These are phyloP conservation scores for Luehdorfia chinensis DNA, from an alignment of 1,140 invertebrate genomes.

Conservation along the genomic window DNA sequence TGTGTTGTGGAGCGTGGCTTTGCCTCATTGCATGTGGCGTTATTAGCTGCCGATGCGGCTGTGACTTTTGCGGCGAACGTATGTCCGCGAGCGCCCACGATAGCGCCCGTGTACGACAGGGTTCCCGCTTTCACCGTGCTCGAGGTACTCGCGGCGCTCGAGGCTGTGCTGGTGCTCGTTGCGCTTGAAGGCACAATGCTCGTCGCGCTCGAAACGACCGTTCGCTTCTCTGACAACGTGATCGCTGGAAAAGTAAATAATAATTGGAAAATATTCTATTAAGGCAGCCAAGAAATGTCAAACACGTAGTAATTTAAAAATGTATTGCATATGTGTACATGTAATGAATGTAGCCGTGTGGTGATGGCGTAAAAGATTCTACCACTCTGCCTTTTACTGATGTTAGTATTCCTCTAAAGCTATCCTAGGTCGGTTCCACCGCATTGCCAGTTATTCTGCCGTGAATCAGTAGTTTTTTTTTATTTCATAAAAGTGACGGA, in stretches of 20 bases:
- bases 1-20: conserved; percentile 27
- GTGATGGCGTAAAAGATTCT: no score
- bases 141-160: conserved; percentile 21
- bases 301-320: no score
- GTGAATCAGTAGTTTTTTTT: no score
- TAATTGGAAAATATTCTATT: no score
- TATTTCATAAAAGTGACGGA: no score
- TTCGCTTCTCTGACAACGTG: conserved; percentile 42
- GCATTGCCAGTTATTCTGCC: no score
- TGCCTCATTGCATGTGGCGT: not conserved
- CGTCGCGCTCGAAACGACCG: conserved; percentile 14
- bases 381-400: no score
- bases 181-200: conserved; percentile 10
- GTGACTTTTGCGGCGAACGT: conserved; percentile 66
- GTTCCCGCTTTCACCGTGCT: conserved; percentile 30
- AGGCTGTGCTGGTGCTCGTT: conserved; percentile 18
- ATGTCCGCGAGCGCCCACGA: conserved; percentile 53
- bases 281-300: no score
- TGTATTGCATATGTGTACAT: no score
- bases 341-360: no score
- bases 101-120: conserved; percentile 60
- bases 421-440: no score
- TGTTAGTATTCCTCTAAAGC: no score
- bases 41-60: conserved; percentile 30
- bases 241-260: conserved; percentile 20